Evolutionary conservation across 2,113 vertebrate species (phyloP), one percentile per base, ranked within the genome.

Genomic region (Cranoglanis bouderius): DNA sequence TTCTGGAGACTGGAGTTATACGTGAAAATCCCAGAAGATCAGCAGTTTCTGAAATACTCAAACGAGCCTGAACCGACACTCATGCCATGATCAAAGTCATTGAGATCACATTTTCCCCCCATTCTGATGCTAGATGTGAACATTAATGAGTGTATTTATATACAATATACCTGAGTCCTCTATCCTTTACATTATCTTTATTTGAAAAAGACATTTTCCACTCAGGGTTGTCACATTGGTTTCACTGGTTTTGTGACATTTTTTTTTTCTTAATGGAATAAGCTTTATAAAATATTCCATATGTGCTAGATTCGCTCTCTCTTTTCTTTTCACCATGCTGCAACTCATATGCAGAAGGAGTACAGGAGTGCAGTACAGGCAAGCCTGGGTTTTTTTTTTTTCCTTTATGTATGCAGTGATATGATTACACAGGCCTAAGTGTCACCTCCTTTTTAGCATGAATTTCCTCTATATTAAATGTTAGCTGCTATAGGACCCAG

Each of bases 401-500:
- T 46, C 80, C 88, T 88, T 89, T 91, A 92, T 87, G 83, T 89
- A 90, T 94, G 94, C 90, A 89, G 89, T 88, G 85, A 91, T 46
- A 87, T 90, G 77, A 93, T 91, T 85, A 89, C 90, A 85, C 84
- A 86, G 83, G 93, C 90, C 88, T 77, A 63, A 89, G 91, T 94
- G 92, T 95, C 94, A 92, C 91, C 93, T 94, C 92, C 93, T 94
- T 94, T 94, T 94, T 93, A 93, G 91, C 93, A 91, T 91, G 91
- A 93, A 91, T 88, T 89, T 84, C 82, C 55, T 92, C 84, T 82
- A 70, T 91, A 94, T 95, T 94, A 94, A 94, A 93, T 93, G 90
- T 93, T 93, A 94, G 94, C 91, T 94, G 94, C 95, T 95, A 95
- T 91, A 93, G 93, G 94, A 93, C 95, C 95, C 95, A 94, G 86